These are phyloP conservation scores for Phoxinus phoxinus DNA, from an alignment of 2,113 vertebrate genomes.

Conservation along the genomic window DNA sequence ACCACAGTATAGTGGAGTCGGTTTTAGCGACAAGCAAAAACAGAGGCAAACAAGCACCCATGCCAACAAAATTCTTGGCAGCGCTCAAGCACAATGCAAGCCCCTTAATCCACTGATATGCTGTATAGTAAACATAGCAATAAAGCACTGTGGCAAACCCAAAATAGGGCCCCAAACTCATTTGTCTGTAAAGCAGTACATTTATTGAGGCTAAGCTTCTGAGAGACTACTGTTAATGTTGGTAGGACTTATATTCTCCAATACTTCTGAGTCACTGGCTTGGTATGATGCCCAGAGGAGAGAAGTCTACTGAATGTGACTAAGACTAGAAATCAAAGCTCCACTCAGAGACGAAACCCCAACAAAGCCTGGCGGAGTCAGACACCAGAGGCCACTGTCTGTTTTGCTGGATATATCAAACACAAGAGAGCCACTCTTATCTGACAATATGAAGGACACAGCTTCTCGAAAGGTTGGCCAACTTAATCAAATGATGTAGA, in stretches of 20 bases:
- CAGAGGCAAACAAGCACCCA: slow-evolving; percentile 42
- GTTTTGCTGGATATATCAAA: slow-evolving; percentile 66
- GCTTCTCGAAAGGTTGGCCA: slow-evolving; percentile 56
- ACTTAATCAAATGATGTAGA: slow-evolving; percentile 30
- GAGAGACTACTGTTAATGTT: slow-evolving; percentile 47
- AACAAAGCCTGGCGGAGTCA: slow-evolving; percentile 66
- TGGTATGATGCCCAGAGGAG: slow-evolving; percentile 55
- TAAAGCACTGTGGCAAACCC: slow-evolving; percentile 50
- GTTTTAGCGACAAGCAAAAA: slow-evolving; percentile 36
- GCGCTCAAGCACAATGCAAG: background rate
- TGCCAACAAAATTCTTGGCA: slow-evolving; percentile 51
- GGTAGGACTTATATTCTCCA: slow-evolving; percentile 3
- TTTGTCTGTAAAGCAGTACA: slow-evolving; percentile 47
- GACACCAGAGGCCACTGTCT: slow-evolving; percentile 60
- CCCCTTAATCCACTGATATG: slow-evolving; percentile 53
- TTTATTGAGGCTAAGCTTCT: slow-evolving; percentile 47
- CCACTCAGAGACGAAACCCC: slow-evolving; percentile 63
- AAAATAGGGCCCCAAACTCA: slow-evolving; percentile 51
- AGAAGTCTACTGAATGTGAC: slow-evolving; percentile 60
- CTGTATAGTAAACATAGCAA: slow-evolving; percentile 47
- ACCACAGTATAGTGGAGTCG: background rate
- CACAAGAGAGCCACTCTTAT: slow-evolving; percentile 58
- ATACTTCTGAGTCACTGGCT: slow-evolving; percentile 49
- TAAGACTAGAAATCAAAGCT: slow-evolving; percentile 59
- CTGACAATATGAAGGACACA: slow-evolving; percentile 62